Percentiles rank a stretch among this genome's conserved stretches.
These are phyloP conservation scores for Drosophila sp. DNA, from an alignment of 1,140 invertebrate species.

Conservation along the genomic window DNA sequence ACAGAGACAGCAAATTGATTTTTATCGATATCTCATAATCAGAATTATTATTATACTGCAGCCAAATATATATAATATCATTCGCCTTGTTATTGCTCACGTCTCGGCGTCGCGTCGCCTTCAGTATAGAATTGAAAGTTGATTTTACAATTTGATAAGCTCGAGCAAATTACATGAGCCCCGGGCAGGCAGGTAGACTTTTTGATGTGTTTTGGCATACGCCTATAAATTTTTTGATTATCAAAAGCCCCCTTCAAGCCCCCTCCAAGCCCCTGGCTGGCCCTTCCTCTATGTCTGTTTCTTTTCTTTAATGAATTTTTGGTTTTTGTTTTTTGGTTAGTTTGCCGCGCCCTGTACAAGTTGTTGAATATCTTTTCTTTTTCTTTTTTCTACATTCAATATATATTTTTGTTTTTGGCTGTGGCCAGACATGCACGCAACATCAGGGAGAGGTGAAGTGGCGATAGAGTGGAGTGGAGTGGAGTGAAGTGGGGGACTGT, in stretches of 20 bases:
- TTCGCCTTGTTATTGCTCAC: constrained; percentile 70
- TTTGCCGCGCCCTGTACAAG: constrained; percentile 46
- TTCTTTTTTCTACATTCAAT: constrained; percentile 35
- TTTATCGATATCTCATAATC: constrained; percentile 77
- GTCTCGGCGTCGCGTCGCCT: constrained; percentile 38
- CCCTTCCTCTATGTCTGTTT: background rate
- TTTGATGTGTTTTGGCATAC: constrained; percentile 71
- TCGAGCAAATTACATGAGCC: constrained; percentile 75
- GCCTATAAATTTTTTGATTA: constrained; percentile 76
- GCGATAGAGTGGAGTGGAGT: background rate
- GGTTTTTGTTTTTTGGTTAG: constrained; percentile 53
- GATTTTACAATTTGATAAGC: constrained; percentile 80
- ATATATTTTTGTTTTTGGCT: constrained; percentile 33
- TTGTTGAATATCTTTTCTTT: constrained; percentile 45
- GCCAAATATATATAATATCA: constrained; percentile 60
- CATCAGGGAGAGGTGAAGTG: constrained; percentile 7
- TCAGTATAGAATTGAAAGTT: constrained; percentile 69
- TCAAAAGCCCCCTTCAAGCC: constrained; percentile 38
- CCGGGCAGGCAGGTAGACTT: constrained; percentile 41
- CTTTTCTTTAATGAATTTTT: constrained; percentile 67
- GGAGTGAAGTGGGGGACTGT: background rate
- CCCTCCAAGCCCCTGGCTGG: background rate
- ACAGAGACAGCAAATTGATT: constrained; percentile 57
- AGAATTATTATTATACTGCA: constrained; percentile 66
- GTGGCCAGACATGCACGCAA: constrained; percentile 47